Evolutionary conservation across 1,140 invertebrate species (phyloP).

Genomic region (Aleiodes sp.): DNA sequence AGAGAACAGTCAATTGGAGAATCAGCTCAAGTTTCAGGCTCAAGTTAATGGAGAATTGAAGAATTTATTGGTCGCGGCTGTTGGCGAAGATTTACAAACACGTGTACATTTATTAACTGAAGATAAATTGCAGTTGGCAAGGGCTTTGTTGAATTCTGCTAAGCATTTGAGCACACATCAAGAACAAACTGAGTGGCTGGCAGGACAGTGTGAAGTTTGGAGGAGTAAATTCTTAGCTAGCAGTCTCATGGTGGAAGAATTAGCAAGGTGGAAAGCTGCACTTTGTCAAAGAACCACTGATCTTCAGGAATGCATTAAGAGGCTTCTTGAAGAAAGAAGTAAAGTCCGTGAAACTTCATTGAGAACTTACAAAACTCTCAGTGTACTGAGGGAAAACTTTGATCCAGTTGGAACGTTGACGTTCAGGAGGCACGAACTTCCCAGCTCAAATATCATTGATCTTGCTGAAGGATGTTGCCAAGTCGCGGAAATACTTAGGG

Average conservation of each 20-base stretch:
- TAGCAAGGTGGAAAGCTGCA: constrained; percentile 84
- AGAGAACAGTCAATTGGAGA: constrained; percentile 73
- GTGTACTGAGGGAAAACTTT: constrained; percentile 62
- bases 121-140: constrained; percentile 87
- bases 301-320: constrained; percentile 77
- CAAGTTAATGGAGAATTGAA: constrained; percentile 91
- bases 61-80: constrained; percentile 90
- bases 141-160: constrained; percentile 84
- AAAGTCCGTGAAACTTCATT: constrained; percentile 76
- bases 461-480: constrained; percentile 63
- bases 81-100: constrained; percentile 91
- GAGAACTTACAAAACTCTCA: constrained; percentile 70
- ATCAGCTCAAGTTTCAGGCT: constrained; percentile 77
- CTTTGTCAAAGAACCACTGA: constrained; percentile 80
- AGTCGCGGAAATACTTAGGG: constrained; percentile 63
- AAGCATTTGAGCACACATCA: constrained; percentile 86
- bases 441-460: constrained; percentile 64
- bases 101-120: constrained; percentile 89
- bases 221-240: constrained; percentile 94
- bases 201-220: constrained; percentile 95
- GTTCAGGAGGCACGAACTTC: constrained; percentile 51
- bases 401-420: constrained; percentile 52
- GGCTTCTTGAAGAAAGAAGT: constrained; percentile 78
- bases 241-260: constrained; percentile 90
- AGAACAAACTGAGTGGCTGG: constrained; percentile 91